These are phyloP conservation scores for Sparidentex hasta DNA, from an alignment of 2,797 vertebrate genomes.

Conservation along the genomic window DNA sequence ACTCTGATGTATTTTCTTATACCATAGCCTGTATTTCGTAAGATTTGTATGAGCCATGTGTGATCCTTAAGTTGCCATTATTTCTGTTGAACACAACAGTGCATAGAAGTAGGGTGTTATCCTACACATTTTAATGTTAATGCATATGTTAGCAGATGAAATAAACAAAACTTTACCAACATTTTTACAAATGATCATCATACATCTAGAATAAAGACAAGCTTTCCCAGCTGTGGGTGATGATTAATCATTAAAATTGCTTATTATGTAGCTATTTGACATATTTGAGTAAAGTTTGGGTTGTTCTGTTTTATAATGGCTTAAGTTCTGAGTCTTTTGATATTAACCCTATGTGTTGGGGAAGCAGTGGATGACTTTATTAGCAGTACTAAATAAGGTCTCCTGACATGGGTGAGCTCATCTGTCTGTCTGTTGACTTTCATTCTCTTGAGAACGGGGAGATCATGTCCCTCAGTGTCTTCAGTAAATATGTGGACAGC, in stretches of 20 bases:
- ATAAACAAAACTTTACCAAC: neutral
- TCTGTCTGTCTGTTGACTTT: neutral
- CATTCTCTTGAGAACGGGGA: neutral
- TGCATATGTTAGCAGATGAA: neutral
- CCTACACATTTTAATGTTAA: neutral
- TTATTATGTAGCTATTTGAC: neutral
- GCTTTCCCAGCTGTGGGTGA: neutral
- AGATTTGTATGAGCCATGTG: neutral
- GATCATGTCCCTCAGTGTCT: slow-evolving; percentile 34
- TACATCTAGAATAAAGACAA: neutral
- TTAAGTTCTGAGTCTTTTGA: neutral
- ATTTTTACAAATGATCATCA: neutral
- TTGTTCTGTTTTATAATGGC: neutral
- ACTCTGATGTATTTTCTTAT: neutral
- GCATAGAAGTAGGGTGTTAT: neutral
- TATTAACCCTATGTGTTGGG: slow-evolving; percentile 24
- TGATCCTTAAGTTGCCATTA: neutral
- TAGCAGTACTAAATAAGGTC: slow-evolving; percentile 59
- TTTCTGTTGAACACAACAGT: neutral
- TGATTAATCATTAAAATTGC: neutral
- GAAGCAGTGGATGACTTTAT: slow-evolving; percentile 30
- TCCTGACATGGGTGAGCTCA: neutral
- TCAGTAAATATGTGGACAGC: slow-evolving; percentile 39
- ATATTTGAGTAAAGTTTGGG: neutral
- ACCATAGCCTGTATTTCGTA: too few species aligned